A percentile compares a stretch with the other conserved stretches of the same genome.
Conservation (phyloP, 1,140 invertebrate genomes). For the Scaptomyza montana region DNA sequence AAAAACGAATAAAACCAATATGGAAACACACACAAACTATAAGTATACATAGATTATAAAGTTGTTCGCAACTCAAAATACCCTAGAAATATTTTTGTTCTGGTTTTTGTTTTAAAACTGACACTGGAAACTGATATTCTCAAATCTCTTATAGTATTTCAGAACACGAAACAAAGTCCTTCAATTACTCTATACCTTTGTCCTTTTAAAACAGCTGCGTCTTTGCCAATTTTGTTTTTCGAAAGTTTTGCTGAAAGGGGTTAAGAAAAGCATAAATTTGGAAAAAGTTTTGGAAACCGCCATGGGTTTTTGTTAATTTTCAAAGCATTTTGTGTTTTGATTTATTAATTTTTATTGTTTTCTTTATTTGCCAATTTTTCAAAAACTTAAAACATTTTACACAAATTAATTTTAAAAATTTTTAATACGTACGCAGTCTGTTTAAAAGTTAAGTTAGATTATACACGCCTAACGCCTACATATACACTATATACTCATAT, state of each 20-base stretch:
- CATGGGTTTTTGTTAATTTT: constrained; percentile 53
- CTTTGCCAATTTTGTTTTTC: constrained; percentile 52
- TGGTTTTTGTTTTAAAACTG: constrained; percentile 15
- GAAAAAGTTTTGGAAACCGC: constrained; percentile 44
- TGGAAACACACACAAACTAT: constrained; percentile 76
- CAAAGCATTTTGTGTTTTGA: constrained; percentile 51
- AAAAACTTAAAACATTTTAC: constrained; percentile 83
- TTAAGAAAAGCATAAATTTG: constrained; percentile 50
- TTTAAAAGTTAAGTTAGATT: constrained; percentile 82
- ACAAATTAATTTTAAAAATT: constrained; percentile 81
- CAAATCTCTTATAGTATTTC: neutral
- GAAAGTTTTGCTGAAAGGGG: constrained; percentile 54
- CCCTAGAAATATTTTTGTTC: constrained; percentile 12
- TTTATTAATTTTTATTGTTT: constrained; percentile 82
- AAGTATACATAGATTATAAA: constrained; percentile 54
- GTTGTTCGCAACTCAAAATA: constrained; percentile 20
- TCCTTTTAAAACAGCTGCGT: constrained; percentile 68
- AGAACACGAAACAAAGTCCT: too few relatives aligned
- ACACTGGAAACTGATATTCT: constrained; percentile 35
- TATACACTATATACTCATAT: constrained; percentile 70
- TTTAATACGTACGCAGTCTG: constrained; percentile 82
- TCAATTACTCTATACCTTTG: constrained; percentile 24
- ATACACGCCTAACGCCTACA: constrained; percentile 78
- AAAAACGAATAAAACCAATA: constrained; percentile 21
- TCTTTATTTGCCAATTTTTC: constrained; percentile 82